Conservation (phyloP, 2,797 vertebrate species). For the Enteromius trimaculatus region DNA sequence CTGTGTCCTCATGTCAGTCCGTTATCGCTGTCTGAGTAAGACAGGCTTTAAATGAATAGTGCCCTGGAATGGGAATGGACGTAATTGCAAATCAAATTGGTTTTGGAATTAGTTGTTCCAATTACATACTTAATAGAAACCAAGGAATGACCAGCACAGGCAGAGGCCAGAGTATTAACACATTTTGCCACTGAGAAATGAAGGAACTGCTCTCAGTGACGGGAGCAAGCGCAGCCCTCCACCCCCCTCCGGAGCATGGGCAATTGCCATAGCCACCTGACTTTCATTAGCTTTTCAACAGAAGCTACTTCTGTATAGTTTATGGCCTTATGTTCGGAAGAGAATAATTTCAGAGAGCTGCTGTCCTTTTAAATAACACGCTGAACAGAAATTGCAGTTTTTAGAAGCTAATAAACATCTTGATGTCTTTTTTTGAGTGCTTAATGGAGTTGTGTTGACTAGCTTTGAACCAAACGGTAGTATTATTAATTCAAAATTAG, state of each 20-base stretch:
- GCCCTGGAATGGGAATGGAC: conserved; percentile 46
- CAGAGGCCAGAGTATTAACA: conserved; percentile 49
- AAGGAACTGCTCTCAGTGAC: conserved; percentile 33
- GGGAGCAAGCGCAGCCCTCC: conserved; percentile 17
- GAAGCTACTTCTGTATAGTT: conserved; percentile 22
- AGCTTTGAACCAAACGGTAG: neutral
- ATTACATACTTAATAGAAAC: conserved; percentile 56
- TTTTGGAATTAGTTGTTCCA: conserved; percentile 58
- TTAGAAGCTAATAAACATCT: neutral
- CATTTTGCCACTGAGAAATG: conserved; percentile 50
- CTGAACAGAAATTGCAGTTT: neutral
- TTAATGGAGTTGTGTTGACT: conserved; percentile 6
- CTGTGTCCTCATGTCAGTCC: conserved; percentile 48
- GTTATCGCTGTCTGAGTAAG: conserved; percentile 24
- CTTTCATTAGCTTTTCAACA: conserved; percentile 44
- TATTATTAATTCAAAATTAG: neutral
- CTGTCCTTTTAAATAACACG: neutral
- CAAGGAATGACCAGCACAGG: conserved; percentile 47
- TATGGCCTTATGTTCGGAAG: conserved; percentile 10
- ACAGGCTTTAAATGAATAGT: conserved; percentile 55
- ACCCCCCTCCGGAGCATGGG: conserved; percentile 10
- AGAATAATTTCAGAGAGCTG: neutral
- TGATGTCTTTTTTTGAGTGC: neutral
- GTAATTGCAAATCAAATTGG: conserved; percentile 56
- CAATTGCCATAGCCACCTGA: conserved; percentile 44